phyloP scores from a whole-genome alignment of 2,888 invertebrate species.

The Macropis europaea region DNA sequence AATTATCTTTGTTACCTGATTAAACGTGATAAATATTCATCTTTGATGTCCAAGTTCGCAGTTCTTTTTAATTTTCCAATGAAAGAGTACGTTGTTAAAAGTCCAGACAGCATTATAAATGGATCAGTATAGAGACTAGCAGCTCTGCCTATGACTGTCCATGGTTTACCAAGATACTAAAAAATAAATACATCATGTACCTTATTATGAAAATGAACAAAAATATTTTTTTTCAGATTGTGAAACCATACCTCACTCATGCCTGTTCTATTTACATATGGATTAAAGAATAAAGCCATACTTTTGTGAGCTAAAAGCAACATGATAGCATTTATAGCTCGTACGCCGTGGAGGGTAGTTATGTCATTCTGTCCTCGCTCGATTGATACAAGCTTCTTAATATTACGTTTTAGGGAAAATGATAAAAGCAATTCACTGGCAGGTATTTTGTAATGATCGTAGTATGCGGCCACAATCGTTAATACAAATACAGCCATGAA shows the following conservation, averaged over 20 bases:
- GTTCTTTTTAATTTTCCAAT: conserved; percentile 82
- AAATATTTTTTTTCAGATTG: neutral
- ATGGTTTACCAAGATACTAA: conserved; percentile 83
- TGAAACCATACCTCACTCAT: conserved; percentile 83
- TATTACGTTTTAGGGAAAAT: conserved; percentile 85
- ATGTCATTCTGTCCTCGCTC: conserved; percentile 82
- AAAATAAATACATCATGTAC: neutral
- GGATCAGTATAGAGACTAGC: conserved; percentile 88
- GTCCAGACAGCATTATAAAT: conserved; percentile 86
- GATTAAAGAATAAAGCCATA: conserved; percentile 86
- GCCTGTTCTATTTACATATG: conserved; percentile 84
- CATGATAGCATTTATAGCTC: conserved; percentile 85
- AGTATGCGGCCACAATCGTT: conserved; percentile 75
- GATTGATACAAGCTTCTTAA: conserved; percentile 81
- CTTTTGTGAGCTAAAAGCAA: conserved; percentile 85
- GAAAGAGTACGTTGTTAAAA: conserved; percentile 84
- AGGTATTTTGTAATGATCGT: conserved; percentile 73
- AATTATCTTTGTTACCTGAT: conserved; percentile 78
- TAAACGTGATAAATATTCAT: conserved; percentile 84
- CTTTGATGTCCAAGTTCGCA: conserved; percentile 81
- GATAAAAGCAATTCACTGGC: conserved; percentile 80
- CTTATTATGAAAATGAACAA: neutral
- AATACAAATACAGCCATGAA: conserved; percentile 80
- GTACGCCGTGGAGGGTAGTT: conserved; percentile 84
- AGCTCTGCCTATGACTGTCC: conserved; percentile 85